Base-by-base conservation (phyloP, 2,797 vertebrate species). In the Cichlasoma orientale region DNA sequence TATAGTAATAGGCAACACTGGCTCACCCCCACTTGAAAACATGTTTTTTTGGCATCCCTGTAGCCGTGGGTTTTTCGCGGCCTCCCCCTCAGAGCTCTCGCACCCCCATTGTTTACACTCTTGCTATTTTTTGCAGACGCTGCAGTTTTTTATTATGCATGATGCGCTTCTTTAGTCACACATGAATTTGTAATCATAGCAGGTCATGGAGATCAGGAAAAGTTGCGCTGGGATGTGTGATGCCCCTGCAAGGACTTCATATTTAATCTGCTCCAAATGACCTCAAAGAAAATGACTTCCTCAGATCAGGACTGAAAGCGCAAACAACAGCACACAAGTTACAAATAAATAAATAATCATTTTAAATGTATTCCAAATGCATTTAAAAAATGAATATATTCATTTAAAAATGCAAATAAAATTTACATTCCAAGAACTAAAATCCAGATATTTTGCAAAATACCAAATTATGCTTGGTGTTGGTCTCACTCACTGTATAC, bases 1-100 rank as follows among this genome's bases (percentile, higher is more conserved):
- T 92, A 96, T 95, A 94, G 94, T 89, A 91, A 95, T 94, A 94
- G 92, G 91, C 92, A 95, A 93, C 89, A 91, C 82, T 84, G 80
- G 83, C 86, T 84, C 85, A 82, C 87, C 90, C 88, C 58, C 74
- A 68, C 63, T 81, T 88, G 54, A 56, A 90, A 91, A 86, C 83
- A 90, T 91, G 89, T 89, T 93, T 68, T 68, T 87, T 94, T 91
- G 88, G 85, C 88, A 86, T 75, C 83, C 76, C 82, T 88, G 83
- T 88, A 91, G 84, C 85, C 73, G 80, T 82, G 86, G 88, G 74
- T 90, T 91, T 75, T 83, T 63, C 16, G 25, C 2, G 79, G 78
- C 82, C 89, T 85, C 88, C 88, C 91, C 87, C 86, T 80, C 84
- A n/a, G 63, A 80, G 79, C 79, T 79, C 80, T 41, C 54, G 47